Evolutionary conservation across 2,888 invertebrate genomes (phyloP).

Genomic region (Alsophila aescularia): DNA sequence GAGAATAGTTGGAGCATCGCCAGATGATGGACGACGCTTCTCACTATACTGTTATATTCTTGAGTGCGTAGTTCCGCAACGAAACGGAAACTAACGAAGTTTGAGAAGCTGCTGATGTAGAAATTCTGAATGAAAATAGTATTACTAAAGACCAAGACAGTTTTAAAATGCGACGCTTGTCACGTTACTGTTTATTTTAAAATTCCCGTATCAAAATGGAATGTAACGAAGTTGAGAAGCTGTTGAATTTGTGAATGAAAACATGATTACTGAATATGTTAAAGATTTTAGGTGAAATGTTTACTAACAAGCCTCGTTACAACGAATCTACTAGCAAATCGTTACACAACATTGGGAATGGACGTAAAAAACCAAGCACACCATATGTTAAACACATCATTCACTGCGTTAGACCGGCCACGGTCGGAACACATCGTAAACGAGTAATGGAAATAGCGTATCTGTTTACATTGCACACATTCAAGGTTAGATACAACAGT

Average conservation of each 20-base stretch:
- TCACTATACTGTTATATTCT: slow-evolving; percentile 30
- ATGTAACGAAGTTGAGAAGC: slow-evolving; percentile 27
- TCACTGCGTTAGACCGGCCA: slow-evolving; percentile 7
- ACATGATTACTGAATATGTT: slow-evolving; percentile 13
- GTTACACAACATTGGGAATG: slow-evolving; percentile 15
- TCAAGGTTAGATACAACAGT: slow-evolving; percentile 50
- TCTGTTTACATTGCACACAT: slow-evolving; percentile 50
- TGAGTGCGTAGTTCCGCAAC: slow-evolving; percentile 22
- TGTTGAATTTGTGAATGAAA: slow-evolving; percentile 37
- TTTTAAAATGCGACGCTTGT: neutral
- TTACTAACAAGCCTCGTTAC: slow-evolving; percentile 16
- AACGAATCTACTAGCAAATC: slow-evolving; percentile 1
- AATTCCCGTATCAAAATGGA: slow-evolving; percentile 24
- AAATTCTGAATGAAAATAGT: slow-evolving; percentile 38
- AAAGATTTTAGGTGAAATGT: slow-evolving; percentile 13
- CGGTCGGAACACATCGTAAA: slow-evolving; percentile 44
- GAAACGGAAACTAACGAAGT: slow-evolving; percentile 33
- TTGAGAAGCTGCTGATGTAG: slow-evolving; percentile 9
- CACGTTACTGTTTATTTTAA: slow-evolving; percentile 29
- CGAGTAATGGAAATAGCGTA: slow-evolving; percentile 45
- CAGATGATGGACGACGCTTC: slow-evolving; percentile 47
- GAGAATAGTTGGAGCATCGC: slow-evolving; percentile 53
- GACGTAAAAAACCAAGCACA: slow-evolving; percentile 17
- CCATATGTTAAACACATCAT: slow-evolving; percentile 33
- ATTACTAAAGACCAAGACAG: slow-evolving; percentile 6